Evolutionary conservation across 2,888 invertebrate species (phyloP), one percentile per base, ranked within the genome.

Genomic region (Archips crataeganus): DNA sequence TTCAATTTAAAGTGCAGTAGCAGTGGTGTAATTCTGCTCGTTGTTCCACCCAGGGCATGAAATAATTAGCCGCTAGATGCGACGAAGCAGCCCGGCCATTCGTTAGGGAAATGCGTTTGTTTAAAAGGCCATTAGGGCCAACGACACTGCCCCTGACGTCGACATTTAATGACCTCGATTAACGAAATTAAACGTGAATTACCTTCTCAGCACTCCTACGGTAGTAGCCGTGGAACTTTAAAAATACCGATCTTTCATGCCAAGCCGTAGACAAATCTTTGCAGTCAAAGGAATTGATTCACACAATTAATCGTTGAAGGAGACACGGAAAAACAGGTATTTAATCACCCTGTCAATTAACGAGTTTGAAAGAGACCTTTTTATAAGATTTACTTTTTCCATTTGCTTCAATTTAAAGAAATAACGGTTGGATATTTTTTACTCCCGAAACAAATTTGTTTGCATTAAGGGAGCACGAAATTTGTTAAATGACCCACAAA

Each of bases 91-190:
- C 78, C 77, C 77, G 78, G 75, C 78, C 78, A 78, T 81, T 81
- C 79, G 81, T 82, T 83, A 83, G 77, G 71, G 76, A 77, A 76
- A 83, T 79, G 80, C 77, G 80, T 78, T 77, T 78, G 80, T 82
- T 75, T 70, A 80, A 81, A 82, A 82, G 78, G 78, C 81, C 79
- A 82, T 86, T 85, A 83, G 79, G 79, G 77, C 76, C 78, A 81
- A 79, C 78, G 79, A 78, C 77, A 78, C 76, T 75, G 76, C 79
- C 78, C 79, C 80, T 83, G 84, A 84, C 80, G 82, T 74, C 78
- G 79, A 77, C 78, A 79, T 78, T 79, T 85, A 85, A 85, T 83
- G 81, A 78, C 79, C 81, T 76, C 80, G 81, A 83, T 86, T 86
- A 83, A 82, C 80, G 78, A 77, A 84, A 83, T 83, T 81, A 83